Evolutionary conservation across 2,888 invertebrate species (phyloP), one percentile per base, ranked within the genome.

Genomic region (Imbricaverruca yamaguchii): DNA sequence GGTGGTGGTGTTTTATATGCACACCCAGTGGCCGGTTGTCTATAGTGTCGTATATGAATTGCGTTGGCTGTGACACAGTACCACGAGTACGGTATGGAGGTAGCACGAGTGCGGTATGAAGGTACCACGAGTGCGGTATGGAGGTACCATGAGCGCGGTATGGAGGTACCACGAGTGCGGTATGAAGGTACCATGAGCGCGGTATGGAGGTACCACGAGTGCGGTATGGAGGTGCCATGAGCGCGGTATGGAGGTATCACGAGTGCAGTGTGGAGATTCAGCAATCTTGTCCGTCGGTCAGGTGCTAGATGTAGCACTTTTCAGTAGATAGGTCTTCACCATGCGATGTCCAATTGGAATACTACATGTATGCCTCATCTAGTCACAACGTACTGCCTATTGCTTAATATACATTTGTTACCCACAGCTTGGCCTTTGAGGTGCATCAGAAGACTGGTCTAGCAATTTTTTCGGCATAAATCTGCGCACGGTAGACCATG

Each of bases 331-430:
- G 39, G 39, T 39, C 39, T 39, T 39, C 67, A 12, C 67, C 11
- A 67, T 67, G 25, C 25, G 25, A n/a, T 67, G 25, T 25, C 25
- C 25, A 67, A 13, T 11, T 67, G 12, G 23, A n/a, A 23, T 23
- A 1, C 25, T 23, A 25, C 61, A 25, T 25, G 67, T 67, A 67
- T n/a, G 67, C 67, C 11, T 25, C 67, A 67, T 67, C 67, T 67
- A 67, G 67, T 67, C 67, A 67, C 67, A 67, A 67, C 13, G 67
- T 67, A 25, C 67, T 67, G 67, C 67, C 67, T 25, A 67, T 25
- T 67, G 39, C 39, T 4, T 39, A 39, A 39, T 39, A 39, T 39
- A 39, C 39, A 39, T 39, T 39, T 39, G 39, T 39, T 4, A 39
- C 39, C 39, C 39, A 39, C 39, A 39, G 39, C 39, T 39, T 39